These are phyloP conservation scores for Hesperia comma DNA, from an alignment of 2,888 invertebrate genomes.

Conservation along the genomic window DNA sequence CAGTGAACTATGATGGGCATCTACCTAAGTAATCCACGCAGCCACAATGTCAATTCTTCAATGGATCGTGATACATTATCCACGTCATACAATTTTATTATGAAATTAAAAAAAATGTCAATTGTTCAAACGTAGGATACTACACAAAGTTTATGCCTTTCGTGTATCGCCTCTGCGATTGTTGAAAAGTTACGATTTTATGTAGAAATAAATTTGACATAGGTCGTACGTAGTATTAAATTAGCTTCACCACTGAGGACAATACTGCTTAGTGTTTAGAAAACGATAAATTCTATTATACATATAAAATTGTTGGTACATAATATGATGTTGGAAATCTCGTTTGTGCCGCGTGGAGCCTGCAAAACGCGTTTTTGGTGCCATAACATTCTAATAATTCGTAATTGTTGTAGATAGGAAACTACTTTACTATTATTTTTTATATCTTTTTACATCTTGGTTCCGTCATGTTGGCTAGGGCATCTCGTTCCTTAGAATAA, in stretches of 20 bases:
- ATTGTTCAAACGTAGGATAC: slow-evolving; percentile 34
- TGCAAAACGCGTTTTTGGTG: slow-evolving; percentile 52
- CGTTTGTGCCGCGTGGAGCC: slow-evolving; percentile 26
- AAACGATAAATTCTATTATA: slow-evolving; percentile 34
- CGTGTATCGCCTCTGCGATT: slow-evolving; percentile 15
- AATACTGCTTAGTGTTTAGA: slow-evolving; percentile 54
- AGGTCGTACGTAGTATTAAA: slow-evolving; percentile 53
- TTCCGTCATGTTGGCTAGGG: slow-evolving; percentile 13
- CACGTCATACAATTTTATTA: slow-evolving; percentile 6
- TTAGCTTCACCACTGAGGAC: slow-evolving; percentile 55
- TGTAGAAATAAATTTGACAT: slow-evolving; percentile 13
- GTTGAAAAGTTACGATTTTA: slow-evolving; percentile 21
- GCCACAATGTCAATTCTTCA: slow-evolving; percentile 20
- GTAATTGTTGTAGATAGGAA: slow-evolving; percentile 65
- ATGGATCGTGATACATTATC: slow-evolving; percentile 14
- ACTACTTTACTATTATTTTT: slow-evolving; percentile 55
- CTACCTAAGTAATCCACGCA: slow-evolving; percentile 13
- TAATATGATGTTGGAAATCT: slow-evolving; percentile 26
- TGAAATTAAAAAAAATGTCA: slow-evolving; percentile 27
- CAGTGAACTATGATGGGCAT: slow-evolving; percentile 24
- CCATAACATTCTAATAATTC: slow-evolving; percentile 61
- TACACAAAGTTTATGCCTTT: slow-evolving; percentile 14
- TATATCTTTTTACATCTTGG: slow-evolving; percentile 41
- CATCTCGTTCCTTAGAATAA: neutral
- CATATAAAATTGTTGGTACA: slow-evolving; percentile 24